Base-by-base conservation (phyloP, 2,888 invertebrate species). In the Amphipoea lucens region DNA sequence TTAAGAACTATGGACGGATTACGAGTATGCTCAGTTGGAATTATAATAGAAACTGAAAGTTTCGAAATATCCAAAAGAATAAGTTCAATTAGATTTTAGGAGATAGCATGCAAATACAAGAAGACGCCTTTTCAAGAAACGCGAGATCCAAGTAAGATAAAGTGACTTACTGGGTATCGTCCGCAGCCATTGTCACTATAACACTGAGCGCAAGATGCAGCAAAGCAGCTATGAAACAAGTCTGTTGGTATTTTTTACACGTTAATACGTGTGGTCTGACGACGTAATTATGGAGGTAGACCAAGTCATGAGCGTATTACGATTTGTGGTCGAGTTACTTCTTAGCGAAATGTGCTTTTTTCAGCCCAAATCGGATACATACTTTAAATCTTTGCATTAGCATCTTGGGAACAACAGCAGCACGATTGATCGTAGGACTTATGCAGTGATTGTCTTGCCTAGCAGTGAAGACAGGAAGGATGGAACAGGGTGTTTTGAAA, bases 151-250 rank as follows among this genome's bases (percentile, higher is more conserved):
- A 77, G 17, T n/a, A 76, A 70, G 54, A 75, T 63, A 63, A 73
- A 68, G 36, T 74, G 71, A 90, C 89, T 90, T 84, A 90, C 91
- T 79, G 84, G 70, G 86, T 84, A 81, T 85, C 87, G 83, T 81
- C 77, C 80, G 69, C 72, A 42, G 84, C 91, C 90, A 90, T 90
- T 84, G 90, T 84, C 89, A 75, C 78, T 71, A 60, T 23, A 65
- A 60, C 57, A 89, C 89, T 89, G 85, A 74, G 65, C 73, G 62
- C 60, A 54, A 66, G 63, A 65, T 66, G 62, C 73, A 71, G 42
- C 45, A 77, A 57, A 54, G 63, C 66, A 65, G 62, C 73, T 71
- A 60, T 42, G 69, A 65, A 90, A 85, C 90, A 62, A 74, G 89
- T 80, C 62, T 45, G 40, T 57, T 60, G 65, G 29, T 45, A 70